Percentiles rank a stretch among this genome's conserved stretches.
Evolutionary conservation across 2,113 vertebrate genomes (phyloP).

Genomic region (Lathamus discolor): DNA sequence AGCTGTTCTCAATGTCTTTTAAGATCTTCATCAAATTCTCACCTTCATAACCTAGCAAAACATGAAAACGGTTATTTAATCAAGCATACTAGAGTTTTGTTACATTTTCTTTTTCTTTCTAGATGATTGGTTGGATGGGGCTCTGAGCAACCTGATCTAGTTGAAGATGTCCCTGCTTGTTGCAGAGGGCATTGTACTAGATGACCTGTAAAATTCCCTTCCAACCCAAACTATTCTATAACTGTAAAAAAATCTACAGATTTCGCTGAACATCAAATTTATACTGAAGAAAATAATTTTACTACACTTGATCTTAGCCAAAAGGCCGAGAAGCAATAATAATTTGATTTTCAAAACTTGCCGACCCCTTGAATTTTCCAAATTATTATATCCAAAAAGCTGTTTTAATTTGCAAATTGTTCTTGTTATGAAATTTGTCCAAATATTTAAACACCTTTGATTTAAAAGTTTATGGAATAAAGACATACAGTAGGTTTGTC

Average conservation of each 20-base stretch:
- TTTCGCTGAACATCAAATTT: not conserved
- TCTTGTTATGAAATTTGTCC: not conserved
- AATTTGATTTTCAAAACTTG: not conserved
- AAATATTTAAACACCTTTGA: not conserved
- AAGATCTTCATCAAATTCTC: constrained; percentile 92
- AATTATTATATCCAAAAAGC: not conserved
- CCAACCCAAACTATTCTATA: not conserved
- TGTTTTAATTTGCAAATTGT: not conserved
- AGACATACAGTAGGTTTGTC: not conserved
- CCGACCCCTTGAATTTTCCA: not conserved
- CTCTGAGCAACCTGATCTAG: not conserved
- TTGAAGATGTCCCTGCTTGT: not conserved
- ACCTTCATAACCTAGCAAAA: constrained; percentile 91
- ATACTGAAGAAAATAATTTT: not conserved
- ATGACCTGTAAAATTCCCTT: not conserved
- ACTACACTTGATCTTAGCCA: too few species aligned
- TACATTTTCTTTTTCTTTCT: not conserved
- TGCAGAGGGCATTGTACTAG: not conserved
- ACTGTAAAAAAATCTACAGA: not conserved
- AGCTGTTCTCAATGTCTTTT: constrained; percentile 93
- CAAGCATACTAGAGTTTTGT: not conserved
- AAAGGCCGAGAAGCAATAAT: not conserved
- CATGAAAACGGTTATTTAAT: not conserved
- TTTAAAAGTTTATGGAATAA: not conserved
- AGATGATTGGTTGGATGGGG: not conserved